Evolutionary conservation across 1,140 invertebrate species (phyloP).

Genomic region (Drosophila ogumai): DNA sequence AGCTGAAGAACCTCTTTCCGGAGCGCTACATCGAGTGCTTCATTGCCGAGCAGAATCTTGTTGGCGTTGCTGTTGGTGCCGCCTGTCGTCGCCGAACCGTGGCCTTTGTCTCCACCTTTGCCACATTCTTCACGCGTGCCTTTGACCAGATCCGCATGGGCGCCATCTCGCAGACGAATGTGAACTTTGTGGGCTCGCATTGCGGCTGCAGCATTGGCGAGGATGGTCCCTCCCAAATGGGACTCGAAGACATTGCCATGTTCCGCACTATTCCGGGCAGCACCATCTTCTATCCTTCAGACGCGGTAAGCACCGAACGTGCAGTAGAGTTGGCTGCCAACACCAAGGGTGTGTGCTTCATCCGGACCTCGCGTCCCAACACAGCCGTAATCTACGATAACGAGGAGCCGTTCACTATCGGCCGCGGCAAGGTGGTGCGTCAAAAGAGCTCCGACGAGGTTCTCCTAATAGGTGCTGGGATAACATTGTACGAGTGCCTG

Average conservation of each 20-base stretch:
- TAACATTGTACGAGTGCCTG: conserved; percentile 96
- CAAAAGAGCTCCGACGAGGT: conserved; percentile 91
- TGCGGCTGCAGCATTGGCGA: conserved; percentile 98
- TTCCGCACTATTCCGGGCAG: conserved; percentile 96
- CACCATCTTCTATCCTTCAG: conserved; percentile 98
- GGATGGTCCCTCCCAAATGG: conserved; percentile 99
- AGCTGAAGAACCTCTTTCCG: conserved; percentile 92
- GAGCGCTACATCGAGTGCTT: conserved; percentile 98
- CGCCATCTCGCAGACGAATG: conserved; percentile 98
- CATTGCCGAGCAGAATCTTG: conserved; percentile 99
- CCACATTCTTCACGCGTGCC: conserved; percentile 97
- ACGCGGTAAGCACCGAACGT: conserved; percentile 97
- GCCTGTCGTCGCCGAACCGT: conserved; percentile 95
- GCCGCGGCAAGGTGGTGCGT: conserved; percentile 92
- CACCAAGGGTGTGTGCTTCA: conserved; percentile 97
- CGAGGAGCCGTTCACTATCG: conserved; percentile 93
- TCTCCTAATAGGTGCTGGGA: conserved; percentile 95
- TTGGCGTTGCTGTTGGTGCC: conserved; percentile 97
- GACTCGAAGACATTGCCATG: conserved; percentile 98
- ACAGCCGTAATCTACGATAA: conserved; percentile 95
- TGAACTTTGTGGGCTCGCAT: conserved; percentile 98
- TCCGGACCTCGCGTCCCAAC: conserved; percentile 96
- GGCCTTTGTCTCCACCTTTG: conserved; percentile 98
- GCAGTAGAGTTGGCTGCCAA: conserved; percentile 98
- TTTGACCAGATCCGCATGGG: conserved; percentile 99